A percentile compares a stretch with the other conserved stretches of the same genome.
Conservation (phyloP, 2,113 vertebrate genomes). For the Pelvicachromis taeniatus region DNA sequence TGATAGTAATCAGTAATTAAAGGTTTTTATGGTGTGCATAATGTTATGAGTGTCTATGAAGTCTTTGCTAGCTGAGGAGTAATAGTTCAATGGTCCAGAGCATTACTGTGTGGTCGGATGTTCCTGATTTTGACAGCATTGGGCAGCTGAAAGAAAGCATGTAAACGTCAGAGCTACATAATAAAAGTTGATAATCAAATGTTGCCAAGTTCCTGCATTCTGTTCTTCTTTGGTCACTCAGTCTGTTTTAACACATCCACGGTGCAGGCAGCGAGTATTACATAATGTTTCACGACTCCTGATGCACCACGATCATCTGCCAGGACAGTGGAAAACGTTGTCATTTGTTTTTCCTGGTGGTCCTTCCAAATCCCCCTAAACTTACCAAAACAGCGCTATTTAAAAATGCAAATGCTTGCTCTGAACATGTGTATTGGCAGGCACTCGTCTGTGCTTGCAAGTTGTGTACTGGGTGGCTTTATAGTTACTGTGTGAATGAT, state of each 20-base stretch:
- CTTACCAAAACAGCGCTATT: not conserved
- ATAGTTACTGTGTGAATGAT: not conserved
- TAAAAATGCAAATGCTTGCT: not conserved
- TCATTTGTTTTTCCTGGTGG: not conserved
- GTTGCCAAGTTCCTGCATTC: not conserved
- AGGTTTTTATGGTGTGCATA: not conserved
- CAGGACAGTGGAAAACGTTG: not conserved
- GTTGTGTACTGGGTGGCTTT: not conserved
- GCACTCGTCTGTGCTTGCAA: accelerated
- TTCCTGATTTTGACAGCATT: not conserved
- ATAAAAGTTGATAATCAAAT: not conserved
- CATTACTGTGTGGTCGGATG: not conserved
- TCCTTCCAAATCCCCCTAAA: not conserved
- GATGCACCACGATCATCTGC: not conserved
- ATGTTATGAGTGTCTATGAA: not conserved
- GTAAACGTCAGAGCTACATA: not conserved
- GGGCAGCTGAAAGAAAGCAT: not conserved
- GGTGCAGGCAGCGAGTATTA: not conserved
- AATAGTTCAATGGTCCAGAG: not conserved
- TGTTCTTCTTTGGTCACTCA: not conserved
- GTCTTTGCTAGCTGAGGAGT: not conserved
- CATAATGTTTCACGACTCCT: not conserved
- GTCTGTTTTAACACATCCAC: not conserved
- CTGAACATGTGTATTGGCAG: not conserved
- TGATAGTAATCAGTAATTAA: not conserved